Evolutionary conservation across 30 jellyfish, hydroid and myxozoan species (phyloP).

Genomic region (Cassiopea andromeda): DNA sequence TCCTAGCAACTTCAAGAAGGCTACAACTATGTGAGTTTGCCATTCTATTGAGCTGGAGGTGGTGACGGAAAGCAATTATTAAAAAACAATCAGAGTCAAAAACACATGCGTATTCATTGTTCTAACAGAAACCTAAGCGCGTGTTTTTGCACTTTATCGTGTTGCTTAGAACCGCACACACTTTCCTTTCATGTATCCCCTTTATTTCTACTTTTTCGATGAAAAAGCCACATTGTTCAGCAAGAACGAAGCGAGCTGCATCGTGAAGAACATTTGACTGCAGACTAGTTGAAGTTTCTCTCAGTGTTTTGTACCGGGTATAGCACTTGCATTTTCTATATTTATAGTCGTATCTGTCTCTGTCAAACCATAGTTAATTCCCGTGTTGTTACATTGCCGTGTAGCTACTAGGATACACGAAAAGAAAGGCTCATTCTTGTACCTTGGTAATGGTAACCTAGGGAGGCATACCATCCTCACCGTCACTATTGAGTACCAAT

Average conservation of each 20-base stretch:
- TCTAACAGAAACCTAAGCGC: conserved; percentile 32
- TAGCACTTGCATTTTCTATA: background rate
- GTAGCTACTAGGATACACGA: background rate
- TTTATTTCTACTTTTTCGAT: background rate
- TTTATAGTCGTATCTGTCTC: background rate
- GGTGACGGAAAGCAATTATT: conserved; percentile 19
- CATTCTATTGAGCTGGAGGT: background rate
- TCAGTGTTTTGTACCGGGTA: background rate
- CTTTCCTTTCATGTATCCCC: background rate
- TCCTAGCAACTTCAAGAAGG: background rate
- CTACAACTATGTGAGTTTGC: background rate
- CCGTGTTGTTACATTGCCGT: background rate
- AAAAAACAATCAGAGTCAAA: conserved; percentile 10
- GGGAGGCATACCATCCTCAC: conserved; percentile 31
- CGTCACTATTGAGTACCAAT: background rate
- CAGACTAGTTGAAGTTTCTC: background rate
- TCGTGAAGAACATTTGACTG: background rate
- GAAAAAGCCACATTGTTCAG: background rate
- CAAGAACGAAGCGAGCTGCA: background rate
- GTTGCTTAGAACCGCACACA: conserved; percentile 63
- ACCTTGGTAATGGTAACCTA: conserved; percentile 67
- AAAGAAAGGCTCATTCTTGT: conserved; percentile 23
- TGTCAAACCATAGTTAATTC: background rate
- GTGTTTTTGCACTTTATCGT: conserved; percentile 59
- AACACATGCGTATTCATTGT: conserved; percentile 65